Percentiles rank a stretch among this genome's conserved stretches.
Conservation (phyloP, 2,797 vertebrate species). For the Clamator glandarius region DNA sequence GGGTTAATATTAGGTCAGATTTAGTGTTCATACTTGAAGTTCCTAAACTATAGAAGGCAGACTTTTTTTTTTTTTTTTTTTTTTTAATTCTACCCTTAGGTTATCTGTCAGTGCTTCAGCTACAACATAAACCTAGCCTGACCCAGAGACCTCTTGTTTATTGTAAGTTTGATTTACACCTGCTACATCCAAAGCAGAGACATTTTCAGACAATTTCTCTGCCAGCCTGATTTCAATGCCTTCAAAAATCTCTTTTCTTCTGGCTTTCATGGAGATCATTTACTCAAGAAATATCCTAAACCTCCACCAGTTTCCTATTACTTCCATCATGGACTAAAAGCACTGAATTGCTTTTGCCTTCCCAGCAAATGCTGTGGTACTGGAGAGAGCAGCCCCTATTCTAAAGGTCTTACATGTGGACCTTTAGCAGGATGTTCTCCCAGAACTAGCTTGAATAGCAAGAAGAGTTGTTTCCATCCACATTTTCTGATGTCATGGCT, state of each 20-base stretch:
- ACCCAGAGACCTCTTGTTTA: neutral
- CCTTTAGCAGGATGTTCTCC: neutral
- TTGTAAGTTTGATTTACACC: neutral
- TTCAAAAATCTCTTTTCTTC: neutral
- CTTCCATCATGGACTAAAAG: neutral
- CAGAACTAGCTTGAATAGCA: neutral
- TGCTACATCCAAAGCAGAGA: neutral
- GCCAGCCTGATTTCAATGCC: neutral
- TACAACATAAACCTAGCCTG: neutral
- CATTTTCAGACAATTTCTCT: neutral
- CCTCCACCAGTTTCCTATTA: neutral
- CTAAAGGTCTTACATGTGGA: neutral
- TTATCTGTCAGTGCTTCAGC: neutral
- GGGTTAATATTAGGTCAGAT: neutral
- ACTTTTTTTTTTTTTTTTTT: neutral
- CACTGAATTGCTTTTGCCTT: neutral
- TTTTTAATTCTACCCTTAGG: neutral
- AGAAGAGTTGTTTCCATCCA: neutral
- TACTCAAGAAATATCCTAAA: neutral
- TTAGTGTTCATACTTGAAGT: neutral
- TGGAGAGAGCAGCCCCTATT: neutral
- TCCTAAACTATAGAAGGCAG: neutral
- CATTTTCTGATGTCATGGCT: neutral
- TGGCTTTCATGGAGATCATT: neutral
- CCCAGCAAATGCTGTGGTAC: neutral